Percentiles rank a stretch among this genome's conserved stretches.
phyloP scores from a whole-genome alignment of 2,113 vertebrate species.

The Pollimyrus isidori region DNA sequence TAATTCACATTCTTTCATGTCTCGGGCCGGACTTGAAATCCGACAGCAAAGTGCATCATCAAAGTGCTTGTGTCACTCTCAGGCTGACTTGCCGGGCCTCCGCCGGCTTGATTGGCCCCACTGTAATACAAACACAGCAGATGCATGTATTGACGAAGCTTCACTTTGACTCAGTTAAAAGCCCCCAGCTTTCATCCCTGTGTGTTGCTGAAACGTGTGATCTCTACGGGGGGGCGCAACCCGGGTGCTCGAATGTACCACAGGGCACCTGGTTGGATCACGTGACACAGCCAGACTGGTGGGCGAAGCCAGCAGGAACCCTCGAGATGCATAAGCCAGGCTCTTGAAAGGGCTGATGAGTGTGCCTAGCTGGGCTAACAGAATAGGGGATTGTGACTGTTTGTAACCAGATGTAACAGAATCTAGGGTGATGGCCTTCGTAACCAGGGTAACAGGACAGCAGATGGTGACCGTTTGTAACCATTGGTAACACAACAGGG shows the following conservation, averaged over 20 bases:
- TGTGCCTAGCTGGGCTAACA: neutral
- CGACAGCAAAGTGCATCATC: neutral
- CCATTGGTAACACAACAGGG: neutral
- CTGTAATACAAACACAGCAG: neutral
- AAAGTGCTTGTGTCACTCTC: conserved; percentile 4
- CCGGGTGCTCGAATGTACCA: neutral
- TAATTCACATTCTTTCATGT: conserved; percentile 9
- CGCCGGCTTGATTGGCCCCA: neutral
- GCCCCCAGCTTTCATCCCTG: neutral
- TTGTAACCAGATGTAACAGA: neutral
- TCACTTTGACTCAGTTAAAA: conserved; percentile 12
- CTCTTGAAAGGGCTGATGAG: neutral
- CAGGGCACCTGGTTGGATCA: neutral
- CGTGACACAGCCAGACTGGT: neutral
- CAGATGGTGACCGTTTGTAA: neutral
- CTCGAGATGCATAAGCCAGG: neutral
- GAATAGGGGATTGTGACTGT: neutral
- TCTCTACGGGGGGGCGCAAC: neutral
- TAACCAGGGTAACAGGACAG: neutral
- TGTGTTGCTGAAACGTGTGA: neutral
- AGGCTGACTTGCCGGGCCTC: neutral
- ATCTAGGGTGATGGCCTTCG: neutral
- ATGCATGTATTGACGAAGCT: neutral
- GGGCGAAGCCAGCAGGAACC: neutral
- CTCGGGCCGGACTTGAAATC: neutral